A percentile compares a stretch with the other conserved stretches of the same genome.
These are phyloP conservation scores for Aphidius ervi DNA, from an alignment of 1,140 invertebrate species.

Conservation along the genomic window DNA sequence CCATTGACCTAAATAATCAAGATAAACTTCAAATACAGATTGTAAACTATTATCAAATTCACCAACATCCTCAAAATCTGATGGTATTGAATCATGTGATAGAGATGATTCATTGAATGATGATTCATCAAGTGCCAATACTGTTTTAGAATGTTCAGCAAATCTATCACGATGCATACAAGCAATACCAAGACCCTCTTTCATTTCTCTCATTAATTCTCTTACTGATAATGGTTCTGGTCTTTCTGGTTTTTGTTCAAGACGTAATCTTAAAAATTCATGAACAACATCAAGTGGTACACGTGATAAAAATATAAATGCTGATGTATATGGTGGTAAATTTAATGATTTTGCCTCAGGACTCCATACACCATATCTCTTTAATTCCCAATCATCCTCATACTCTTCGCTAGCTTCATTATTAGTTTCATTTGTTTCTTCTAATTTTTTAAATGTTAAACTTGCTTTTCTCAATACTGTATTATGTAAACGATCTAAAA, in stretches of 20 bases:
- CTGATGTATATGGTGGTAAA: constrained; percentile 76
- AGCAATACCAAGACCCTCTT: constrained; percentile 77
- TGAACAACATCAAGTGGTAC: constrained; percentile 83
- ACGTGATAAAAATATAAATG: constrained; percentile 79
- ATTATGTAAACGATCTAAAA: constrained; percentile 67
- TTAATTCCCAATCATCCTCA: constrained; percentile 54
- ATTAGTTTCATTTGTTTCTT: constrained; percentile 37
- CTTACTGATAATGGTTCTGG: constrained; percentile 81
- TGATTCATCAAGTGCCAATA: constrained; percentile 55
- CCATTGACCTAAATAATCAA: constrained; percentile 72
- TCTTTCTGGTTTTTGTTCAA: constrained; percentile 78
- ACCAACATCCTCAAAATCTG: constrained; percentile 56
- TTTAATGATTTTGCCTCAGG: constrained; percentile 68
- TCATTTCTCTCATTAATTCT: constrained; percentile 83
- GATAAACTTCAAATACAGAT: constrained; percentile 68
- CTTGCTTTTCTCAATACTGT: constrained; percentile 65
- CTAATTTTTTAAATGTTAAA: constrained; percentile 61
- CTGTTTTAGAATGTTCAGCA: constrained; percentile 64
- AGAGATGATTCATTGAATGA: too few species aligned
- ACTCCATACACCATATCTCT: constrained; percentile 72
- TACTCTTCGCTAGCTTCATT: constrained; percentile 45
- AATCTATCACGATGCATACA: constrained; percentile 73
- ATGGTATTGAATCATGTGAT: neutral
- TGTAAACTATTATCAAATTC: constrained; percentile 77
- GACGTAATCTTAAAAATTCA: constrained; percentile 77